phyloP scores from a whole-genome alignment of 1,140 invertebrate species.

The Bactericera cockerelli region DNA sequence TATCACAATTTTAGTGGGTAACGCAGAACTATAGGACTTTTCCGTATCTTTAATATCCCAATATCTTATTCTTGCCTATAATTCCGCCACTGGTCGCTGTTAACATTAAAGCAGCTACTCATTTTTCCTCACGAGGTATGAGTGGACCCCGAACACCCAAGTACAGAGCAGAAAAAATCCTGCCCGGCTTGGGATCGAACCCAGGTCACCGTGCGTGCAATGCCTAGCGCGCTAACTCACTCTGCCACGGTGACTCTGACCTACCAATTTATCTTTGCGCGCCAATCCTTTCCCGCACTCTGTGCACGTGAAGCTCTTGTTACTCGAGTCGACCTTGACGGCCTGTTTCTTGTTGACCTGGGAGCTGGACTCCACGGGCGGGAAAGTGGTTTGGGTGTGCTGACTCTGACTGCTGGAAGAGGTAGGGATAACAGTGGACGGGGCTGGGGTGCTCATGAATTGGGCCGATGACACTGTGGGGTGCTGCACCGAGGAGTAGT shows the following conservation, averaged over 20 bases:
- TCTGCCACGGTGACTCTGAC: constrained; percentile 34
- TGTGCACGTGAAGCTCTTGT: constrained; percentile 45
- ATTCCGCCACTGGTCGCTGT: no score
- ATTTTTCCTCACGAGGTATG: no score
- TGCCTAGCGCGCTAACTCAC: constrained; percentile 26
- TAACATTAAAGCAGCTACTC: no score
- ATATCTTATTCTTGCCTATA: no score
- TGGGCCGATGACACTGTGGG: not conserved
- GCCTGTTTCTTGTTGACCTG: constrained; percentile 16
- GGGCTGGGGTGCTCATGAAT: not conserved
- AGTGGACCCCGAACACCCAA: no score
- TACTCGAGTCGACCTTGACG: constrained; percentile 22
- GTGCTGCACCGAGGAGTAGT: not conserved
- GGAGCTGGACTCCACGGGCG: not conserved
- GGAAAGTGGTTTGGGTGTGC: constrained; percentile 2
- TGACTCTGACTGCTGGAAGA: not conserved
- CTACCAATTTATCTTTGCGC: constrained; percentile 56
- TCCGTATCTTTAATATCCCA: no score
- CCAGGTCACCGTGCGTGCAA: no score
- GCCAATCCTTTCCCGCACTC: constrained; percentile 61
- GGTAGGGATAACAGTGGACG: not conserved
- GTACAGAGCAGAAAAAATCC: no score
- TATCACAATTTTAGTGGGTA: no score
- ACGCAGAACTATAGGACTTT: no score
- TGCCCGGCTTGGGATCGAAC: not conserved